Conservation (phyloP, 2,113 vertebrate genomes). For the Tapirus terrestris region DNA sequence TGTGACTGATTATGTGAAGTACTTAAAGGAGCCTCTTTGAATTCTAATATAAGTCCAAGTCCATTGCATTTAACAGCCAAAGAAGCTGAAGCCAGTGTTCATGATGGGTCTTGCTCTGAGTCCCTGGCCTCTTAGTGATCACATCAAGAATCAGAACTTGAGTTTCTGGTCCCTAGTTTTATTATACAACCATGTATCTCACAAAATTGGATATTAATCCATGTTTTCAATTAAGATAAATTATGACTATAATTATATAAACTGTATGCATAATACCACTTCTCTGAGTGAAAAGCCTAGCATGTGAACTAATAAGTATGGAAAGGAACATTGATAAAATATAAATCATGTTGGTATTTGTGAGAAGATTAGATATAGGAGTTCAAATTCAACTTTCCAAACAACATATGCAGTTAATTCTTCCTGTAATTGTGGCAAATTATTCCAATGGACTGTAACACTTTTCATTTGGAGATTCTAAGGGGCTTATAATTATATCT, state of each 20-base stretch:
- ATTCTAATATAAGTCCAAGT: not conserved
- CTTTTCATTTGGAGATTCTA: slow-evolving; percentile 31
- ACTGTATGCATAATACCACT: not conserved
- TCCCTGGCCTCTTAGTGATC: not conserved
- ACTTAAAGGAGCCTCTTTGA: not conserved
- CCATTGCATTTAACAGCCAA: not conserved
- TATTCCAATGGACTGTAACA: not conserved
- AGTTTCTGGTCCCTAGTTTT: not conserved
- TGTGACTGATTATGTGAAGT: not conserved
- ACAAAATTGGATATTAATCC: not conserved
- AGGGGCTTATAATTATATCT: slow-evolving; percentile 57
- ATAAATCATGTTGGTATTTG: not conserved
- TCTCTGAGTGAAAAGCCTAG: not conserved
- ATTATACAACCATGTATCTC: not conserved
- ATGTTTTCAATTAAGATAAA: not conserved
- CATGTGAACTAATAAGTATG: slow-evolving; percentile 24
- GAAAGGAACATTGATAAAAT: not conserved
- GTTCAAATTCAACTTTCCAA: slow-evolving; percentile 24
- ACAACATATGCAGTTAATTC: not conserved
- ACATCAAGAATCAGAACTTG: not conserved
- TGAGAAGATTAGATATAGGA: not conserved
- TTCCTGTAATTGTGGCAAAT: slow-evolving; percentile 37
- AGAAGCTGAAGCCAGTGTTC: not conserved
- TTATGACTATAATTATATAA: not conserved
- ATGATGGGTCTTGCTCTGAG: not conserved